Base-by-base conservation (phyloP, 2,113 vertebrate genomes). In the Craseonycteris thonglongyai region DNA sequence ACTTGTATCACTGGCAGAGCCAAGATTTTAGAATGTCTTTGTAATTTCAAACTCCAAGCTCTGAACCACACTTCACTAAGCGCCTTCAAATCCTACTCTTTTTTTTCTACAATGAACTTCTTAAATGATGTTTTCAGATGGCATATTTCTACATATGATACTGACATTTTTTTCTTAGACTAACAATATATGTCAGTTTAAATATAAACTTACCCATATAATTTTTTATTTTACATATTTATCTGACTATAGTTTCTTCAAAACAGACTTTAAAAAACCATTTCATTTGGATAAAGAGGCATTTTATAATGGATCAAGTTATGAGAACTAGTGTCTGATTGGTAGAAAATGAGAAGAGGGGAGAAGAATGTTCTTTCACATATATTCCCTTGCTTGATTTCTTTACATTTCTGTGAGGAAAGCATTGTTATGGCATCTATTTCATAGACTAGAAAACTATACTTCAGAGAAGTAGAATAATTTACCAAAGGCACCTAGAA, bases 21-120 rank as follows among this genome's bases (percentile, higher is more conserved):
- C 42, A 88, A 80, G 56, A 88, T 84, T 78, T 90, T 80, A 45
- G 59, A 96, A 88, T 40, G 16, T 83, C 56, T 92, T 75, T 45
- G 85, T 22, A 93, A 33, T 22, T 82, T 16, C 7, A 51, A 15
- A 84, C 59, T 88, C 22, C 72, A 49, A 69, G 18, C 11, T 88
- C 76, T 93, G 59, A 95, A 72, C 51, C 65, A 22, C 38, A 59
- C 16, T n/a, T 80, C 8, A 35, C 33, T 80, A 49, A 71, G 19
- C 40, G 15, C 35, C 80, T 79, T 84, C 63, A 88, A 93, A 42
- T 51, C 51, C n/a, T n/a, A n/a, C n/a, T 86, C 76, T 82, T 14
- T 58, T 65, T 58, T 56, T 58, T 88, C 91, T 82, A 65, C n/a
- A 82, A 61, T 80, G 58, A 85, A 28, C 24, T 85, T 85, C 49